A percentile compares a stretch with the other conserved stretches of the same genome.
phyloP scores from a whole-genome alignment of 2,113 vertebrate species.

The human (Homo sapiens) region DNA sequence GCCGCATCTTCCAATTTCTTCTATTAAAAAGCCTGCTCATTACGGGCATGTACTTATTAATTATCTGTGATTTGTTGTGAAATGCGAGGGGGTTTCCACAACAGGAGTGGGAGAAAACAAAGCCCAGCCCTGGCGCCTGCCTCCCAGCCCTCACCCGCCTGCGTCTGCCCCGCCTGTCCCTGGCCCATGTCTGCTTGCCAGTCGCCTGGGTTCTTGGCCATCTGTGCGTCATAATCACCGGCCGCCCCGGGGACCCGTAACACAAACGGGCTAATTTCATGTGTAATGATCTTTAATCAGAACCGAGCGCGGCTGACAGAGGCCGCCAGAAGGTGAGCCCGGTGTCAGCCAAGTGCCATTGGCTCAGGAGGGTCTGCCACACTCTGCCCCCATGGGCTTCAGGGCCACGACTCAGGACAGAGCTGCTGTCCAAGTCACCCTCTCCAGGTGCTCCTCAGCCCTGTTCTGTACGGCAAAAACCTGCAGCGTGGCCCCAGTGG shows the following conservation, averaged over 20 bases:
- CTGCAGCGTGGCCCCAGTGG: neutral
- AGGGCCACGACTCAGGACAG: neutral
- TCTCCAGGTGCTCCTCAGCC: neutral
- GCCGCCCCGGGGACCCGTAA: constrained; percentile 82
- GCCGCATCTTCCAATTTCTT: constrained; percentile 82
- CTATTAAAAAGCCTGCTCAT: constrained; percentile 85
- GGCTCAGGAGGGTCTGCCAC: neutral
- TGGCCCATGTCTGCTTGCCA: neutral
- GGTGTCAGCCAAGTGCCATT: constrained; percentile 39
- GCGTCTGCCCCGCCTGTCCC: neutral
- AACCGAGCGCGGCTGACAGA: constrained; percentile 81
- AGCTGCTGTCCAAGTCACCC: neutral
- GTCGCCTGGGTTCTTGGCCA: constrained; percentile 76
- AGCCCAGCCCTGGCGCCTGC: constrained; percentile 58
- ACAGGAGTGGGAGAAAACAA: constrained; percentile 74
- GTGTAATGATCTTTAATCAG: constrained; percentile 90
- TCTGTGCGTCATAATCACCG: constrained; percentile 83
- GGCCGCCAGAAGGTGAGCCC: constrained; percentile 82
- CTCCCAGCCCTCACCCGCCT: neutral
- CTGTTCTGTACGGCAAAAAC: neutral
- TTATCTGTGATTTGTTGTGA: constrained; percentile 87
- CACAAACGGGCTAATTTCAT: constrained; percentile 88
- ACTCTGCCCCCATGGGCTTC: neutral
- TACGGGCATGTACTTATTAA: constrained; percentile 85
- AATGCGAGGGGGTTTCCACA: constrained; percentile 81